These are phyloP conservation scores for Digitonthophagus gazella DNA, from an alignment of 2,888 invertebrate genomes.

Conservation along the genomic window DNA sequence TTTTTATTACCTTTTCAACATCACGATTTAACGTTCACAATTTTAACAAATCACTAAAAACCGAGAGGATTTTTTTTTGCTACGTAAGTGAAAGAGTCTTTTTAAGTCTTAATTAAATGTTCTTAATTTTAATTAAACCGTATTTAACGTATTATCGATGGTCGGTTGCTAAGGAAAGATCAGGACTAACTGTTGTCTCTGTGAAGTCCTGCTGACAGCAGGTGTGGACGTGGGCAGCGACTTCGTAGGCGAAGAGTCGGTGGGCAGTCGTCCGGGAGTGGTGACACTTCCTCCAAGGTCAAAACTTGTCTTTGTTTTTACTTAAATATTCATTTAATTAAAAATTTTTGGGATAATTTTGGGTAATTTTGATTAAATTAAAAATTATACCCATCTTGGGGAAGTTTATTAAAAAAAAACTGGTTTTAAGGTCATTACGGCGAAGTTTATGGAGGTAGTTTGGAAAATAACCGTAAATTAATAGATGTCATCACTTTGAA, in stretches of 20 bases:
- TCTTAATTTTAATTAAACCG: not conserved
- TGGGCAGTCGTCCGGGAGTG: constrained; percentile 27
- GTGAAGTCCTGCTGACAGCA: constrained; percentile 30
- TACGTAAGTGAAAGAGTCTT: too few relatives aligned
- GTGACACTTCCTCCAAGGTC: constrained; percentile 25
- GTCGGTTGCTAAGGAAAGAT: not conserved
- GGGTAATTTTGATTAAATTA: too few relatives aligned
- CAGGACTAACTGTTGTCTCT: constrained; percentile 26
- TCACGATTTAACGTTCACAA: not conserved
- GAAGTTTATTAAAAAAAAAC: too few relatives aligned
- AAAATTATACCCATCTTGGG: too few relatives aligned
- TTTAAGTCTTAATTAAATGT: too few relatives aligned
- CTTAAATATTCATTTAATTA: not conserved
- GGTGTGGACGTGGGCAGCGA: constrained; percentile 40
- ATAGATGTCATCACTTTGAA: too few relatives aligned
- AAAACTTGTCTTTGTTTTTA: constrained; percentile 4
- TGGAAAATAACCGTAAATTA: too few relatives aligned
- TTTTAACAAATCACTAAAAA: not conserved
- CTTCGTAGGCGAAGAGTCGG: constrained; percentile 22
- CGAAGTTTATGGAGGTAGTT: too few relatives aligned
- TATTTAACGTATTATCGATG: too few relatives aligned
- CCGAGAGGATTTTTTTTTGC: too few relatives aligned
- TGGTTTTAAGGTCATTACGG: too few relatives aligned
- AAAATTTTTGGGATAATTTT: too few relatives aligned
- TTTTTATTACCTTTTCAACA: not conserved